phyloP scores from a whole-genome alignment of 1,140 invertebrate genomes.

The Leptonema lineaticorne region DNA sequence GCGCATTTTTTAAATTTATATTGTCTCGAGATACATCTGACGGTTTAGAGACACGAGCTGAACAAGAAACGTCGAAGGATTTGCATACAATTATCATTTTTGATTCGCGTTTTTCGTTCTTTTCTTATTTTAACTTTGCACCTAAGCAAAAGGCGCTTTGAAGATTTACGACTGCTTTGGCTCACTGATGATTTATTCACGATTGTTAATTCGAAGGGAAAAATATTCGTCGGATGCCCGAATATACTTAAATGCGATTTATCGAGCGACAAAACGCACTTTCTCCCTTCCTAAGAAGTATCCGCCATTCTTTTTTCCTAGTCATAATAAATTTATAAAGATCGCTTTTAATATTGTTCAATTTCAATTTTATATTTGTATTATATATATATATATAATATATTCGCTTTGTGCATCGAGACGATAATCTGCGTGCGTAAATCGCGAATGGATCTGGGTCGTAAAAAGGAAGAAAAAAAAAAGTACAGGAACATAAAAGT shows the following conservation, averaged over 20 bases:
- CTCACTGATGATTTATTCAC: conserved; percentile 38
- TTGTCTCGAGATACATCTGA: conserved; percentile 25
- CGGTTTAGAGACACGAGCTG: conserved; percentile 3
- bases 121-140: too few relatives aligned
- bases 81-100: conserved; percentile 43
- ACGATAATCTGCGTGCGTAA: conserved; percentile 27
- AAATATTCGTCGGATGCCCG: not conserved
- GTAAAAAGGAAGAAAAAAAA: conserved; percentile 1
- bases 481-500: not conserved
- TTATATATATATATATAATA: too few relatives aligned
- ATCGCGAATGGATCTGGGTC: conserved; percentile 15
- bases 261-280: not conserved
- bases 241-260: not conserved
- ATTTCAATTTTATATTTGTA: not conserved
- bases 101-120: conserved; percentile 41
- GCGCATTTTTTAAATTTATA: conserved; percentile 38
- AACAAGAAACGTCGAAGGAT: conserved; percentile 28
- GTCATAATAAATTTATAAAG: not conserved
- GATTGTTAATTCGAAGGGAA: conserved; percentile 33
- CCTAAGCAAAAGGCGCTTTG: conserved; percentile 27
- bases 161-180: conserved; percentile 35
- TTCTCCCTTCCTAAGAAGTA: too few relatives aligned
- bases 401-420: not conserved
- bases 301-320: not conserved
- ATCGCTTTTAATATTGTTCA: not conserved